Base-by-base conservation (phyloP, 2,888 invertebrate genomes). In the Ectemnius continuus region DNA sequence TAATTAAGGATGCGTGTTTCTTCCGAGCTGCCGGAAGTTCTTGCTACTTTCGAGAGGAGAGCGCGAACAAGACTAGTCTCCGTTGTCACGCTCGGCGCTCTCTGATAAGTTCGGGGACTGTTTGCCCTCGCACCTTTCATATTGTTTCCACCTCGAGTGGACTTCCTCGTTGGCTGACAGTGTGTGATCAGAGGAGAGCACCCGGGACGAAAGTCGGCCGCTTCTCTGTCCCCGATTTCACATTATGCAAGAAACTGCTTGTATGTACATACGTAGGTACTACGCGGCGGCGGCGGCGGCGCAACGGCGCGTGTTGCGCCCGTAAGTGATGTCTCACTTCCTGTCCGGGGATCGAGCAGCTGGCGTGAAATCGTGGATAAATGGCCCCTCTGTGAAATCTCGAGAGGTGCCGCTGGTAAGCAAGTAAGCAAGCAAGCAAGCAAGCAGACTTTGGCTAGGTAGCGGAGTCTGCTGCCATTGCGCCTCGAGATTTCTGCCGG, bases 301-400 rank as follows among this genome's bases (percentile, higher is more conserved):
- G 70, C 23, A 23, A 23, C 23, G 75, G 59, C 58, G 81, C 71
- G 68, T 74, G 77, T 52, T 75, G 70, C 73, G 70, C 79, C 70
- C 73, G 76, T 75, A 79, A 36, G 36, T 77, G 80, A 86, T 75
- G 86, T 81, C 85, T 82, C 83, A 84, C 80, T 86, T 88, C 86
- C 87, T 86, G 84, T 68, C 71, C 48, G 62, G 71, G 81, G 79
- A 81, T 81, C 80, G 83, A 83, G 86, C 86, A 79, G 76, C 79
- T 80, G 83, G 75, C 80, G 76, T 80, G 78, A 81, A 83, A 81
- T 78, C 81, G 79, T 78, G 83, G 79, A 85, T 87, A 85, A 36
- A 83, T 81, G 74, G 77, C 79, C 75, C 75, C 82, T 78, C 80
- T 76, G 83, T 83, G 82, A 87, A 87, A 85, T 85, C 84, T 82